Conservation (phyloP, 2,113 vertebrate genomes). For the Salminus brasiliensis region DNA sequence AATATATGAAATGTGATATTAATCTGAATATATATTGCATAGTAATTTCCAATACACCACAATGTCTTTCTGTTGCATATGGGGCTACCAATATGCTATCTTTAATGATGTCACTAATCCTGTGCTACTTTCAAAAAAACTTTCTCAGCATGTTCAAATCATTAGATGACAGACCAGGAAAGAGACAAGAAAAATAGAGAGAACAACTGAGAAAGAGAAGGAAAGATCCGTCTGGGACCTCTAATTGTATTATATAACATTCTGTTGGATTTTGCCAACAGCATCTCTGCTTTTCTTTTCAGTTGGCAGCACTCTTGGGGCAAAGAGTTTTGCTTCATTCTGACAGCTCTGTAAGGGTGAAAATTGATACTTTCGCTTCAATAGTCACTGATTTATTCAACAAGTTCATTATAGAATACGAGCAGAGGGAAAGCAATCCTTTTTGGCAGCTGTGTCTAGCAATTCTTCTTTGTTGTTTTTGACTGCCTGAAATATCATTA, state of each 20-base stretch:
- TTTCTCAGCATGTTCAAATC: slow-evolving; percentile 59
- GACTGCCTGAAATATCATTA: slow-evolving; percentile 14
- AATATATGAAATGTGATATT: too few species aligned
- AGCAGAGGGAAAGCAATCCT: slow-evolving; percentile 21
- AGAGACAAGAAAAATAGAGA: slow-evolving; percentile 33
- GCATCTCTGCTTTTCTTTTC: slow-evolving; percentile 59
- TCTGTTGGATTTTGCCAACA: slow-evolving; percentile 51
- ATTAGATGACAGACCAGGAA: slow-evolving; percentile 56
- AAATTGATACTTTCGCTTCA: slow-evolving; percentile 49
- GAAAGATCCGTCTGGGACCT: slow-evolving; percentile 29
- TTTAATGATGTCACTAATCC: slow-evolving; percentile 67
- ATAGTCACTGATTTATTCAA: slow-evolving; percentile 52
- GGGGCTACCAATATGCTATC: too few species aligned
- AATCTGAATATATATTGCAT: too few species aligned
- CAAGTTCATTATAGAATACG: slow-evolving; percentile 11
- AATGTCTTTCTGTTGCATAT: too few species aligned
- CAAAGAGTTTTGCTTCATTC: neutral
- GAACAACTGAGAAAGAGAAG: slow-evolving; percentile 33
- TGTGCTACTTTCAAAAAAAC: slow-evolving; percentile 57
- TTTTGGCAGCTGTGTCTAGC: slow-evolving; percentile 34
- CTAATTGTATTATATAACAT: slow-evolving; percentile 69
- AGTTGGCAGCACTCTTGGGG: slow-evolving; percentile 27
- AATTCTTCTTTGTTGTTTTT: slow-evolving; percentile 37
- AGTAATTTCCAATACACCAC: too few species aligned
- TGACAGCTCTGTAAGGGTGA: slow-evolving; percentile 50